phyloP scores from a whole-genome alignment of 2,888 invertebrate species.

The Parascotia fuliginaria region DNA sequence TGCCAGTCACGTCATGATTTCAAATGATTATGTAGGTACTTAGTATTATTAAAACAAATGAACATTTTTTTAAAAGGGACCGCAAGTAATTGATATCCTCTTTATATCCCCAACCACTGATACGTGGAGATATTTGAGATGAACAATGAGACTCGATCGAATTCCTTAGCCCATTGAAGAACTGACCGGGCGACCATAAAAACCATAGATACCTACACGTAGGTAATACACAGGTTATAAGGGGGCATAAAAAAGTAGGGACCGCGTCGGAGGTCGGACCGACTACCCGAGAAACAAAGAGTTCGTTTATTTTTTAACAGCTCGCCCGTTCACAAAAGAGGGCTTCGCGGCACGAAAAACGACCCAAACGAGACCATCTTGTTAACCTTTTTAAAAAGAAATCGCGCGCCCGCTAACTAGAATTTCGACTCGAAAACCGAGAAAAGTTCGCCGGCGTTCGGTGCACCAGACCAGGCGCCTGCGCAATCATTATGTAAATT shows the following conservation, averaged over 20 bases:
- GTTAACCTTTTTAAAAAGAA: slow-evolving; percentile 85
- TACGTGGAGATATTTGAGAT: slow-evolving; percentile 65
- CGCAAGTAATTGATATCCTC: slow-evolving; percentile 63
- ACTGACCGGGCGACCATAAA: slow-evolving; percentile 84
- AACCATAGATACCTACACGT: slow-evolving; percentile 85
- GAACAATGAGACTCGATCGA: slow-evolving; percentile 83
- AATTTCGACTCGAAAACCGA: slow-evolving; percentile 84
- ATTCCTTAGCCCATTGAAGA: slow-evolving; percentile 85
- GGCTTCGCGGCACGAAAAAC: slow-evolving; percentile 82
- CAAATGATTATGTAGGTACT: slow-evolving; percentile 47
- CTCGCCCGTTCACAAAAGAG: slow-evolving; percentile 84
- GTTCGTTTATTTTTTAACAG: slow-evolving; percentile 86
- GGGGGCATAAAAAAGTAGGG: slow-evolving; percentile 84
- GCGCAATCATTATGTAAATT: slow-evolving; percentile 81
- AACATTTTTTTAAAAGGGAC: slow-evolving; percentile 46
- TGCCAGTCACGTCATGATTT: slow-evolving; percentile 42
- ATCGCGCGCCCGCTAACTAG: slow-evolving; percentile 83
- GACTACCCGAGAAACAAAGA: slow-evolving; percentile 86
- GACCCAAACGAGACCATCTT: slow-evolving; percentile 82
- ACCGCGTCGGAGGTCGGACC: slow-evolving; percentile 84
- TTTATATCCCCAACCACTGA: slow-evolving; percentile 54
- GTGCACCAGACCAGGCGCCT: slow-evolving; percentile 77
- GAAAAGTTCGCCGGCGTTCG: slow-evolving; percentile 71
- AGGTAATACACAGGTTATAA: slow-evolving; percentile 85
- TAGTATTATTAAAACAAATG: slow-evolving; percentile 55